A percentile compares a stretch with the other conserved stretches of the same genome.
phyloP scores from a whole-genome alignment of 35 echinoderm and acorn worm genomes.

The Holothuria glaberrima region DNA sequence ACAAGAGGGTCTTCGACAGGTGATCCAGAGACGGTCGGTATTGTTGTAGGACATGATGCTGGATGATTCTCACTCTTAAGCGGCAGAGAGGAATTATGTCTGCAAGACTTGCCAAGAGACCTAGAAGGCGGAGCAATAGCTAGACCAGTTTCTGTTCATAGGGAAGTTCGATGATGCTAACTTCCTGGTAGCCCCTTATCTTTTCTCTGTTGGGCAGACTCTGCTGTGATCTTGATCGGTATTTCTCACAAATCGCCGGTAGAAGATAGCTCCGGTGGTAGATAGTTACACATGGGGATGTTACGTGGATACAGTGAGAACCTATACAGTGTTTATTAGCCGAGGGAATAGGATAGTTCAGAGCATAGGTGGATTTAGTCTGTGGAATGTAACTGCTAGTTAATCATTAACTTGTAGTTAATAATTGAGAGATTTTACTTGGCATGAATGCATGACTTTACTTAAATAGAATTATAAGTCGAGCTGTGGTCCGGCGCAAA shows the following conservation, averaged over 20 bases:
- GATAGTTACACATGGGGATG: too few relatives aligned
- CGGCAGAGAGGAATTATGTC: too few relatives aligned
- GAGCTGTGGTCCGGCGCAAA: too few relatives aligned
- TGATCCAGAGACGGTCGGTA: neutral
- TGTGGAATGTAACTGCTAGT: too few relatives aligned
- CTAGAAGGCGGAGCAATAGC: constrained; percentile 1
- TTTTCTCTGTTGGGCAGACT: neutral
- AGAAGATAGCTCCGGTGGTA: too few relatives aligned
- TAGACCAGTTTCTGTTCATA: neutral
- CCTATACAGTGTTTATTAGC: too few relatives aligned
- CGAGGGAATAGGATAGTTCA: too few relatives aligned
- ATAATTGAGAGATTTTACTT: neutral
- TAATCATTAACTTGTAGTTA: neutral
- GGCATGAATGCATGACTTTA: neutral
- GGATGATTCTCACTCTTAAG: too few relatives aligned
- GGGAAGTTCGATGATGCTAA: neutral
- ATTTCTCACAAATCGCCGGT: too few relatives aligned
- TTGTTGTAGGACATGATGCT: neutral
- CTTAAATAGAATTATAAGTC: neutral
- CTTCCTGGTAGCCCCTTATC: neutral
- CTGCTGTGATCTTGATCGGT: neutral
- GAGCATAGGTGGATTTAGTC: too few relatives aligned
- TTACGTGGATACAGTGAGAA: too few relatives aligned
- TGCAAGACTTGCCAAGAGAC: too few relatives aligned
- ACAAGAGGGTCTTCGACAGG: neutral